These are phyloP conservation scores for Gila robusta DNA, from an alignment of 2,797 vertebrate species.

Conservation along the genomic window DNA sequence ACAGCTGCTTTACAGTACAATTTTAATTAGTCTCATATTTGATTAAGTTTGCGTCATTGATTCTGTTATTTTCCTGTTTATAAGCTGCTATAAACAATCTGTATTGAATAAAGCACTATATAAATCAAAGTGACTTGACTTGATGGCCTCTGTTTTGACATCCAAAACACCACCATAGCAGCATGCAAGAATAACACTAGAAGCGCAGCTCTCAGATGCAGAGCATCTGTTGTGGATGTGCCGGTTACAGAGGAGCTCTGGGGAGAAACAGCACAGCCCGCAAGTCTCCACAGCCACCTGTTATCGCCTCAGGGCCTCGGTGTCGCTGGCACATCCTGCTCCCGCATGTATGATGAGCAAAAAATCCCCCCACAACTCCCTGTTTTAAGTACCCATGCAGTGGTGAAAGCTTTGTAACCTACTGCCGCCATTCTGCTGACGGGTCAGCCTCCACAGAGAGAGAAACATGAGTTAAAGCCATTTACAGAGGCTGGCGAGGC, in stretches of 20 bases:
- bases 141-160: conserved; percentile 24
- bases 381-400: conserved; percentile 47
- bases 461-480: conserved; percentile 36
- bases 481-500: conserved; percentile 21
- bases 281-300: conserved; percentile 71
- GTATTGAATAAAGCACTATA: neutral
- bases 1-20: neutral
- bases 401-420: neutral
- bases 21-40: neutral
- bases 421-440: neutral
- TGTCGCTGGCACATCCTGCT: conserved; percentile 57
- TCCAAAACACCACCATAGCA: conserved; percentile 17
- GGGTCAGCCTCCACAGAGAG: neutral
- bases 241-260: conserved; percentile 65
- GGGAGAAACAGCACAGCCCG: conserved; percentile 63
- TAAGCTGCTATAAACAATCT: neutral
- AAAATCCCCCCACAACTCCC: conserved; percentile 17
- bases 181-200: conserved; percentile 24
- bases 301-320: conserved; percentile 67
- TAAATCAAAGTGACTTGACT: neutral
- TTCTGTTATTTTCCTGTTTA: neutral
- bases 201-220: conserved; percentile 52
- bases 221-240: conserved; percentile 69
- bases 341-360: conserved; percentile 39
- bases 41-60: neutral